These are phyloP conservation scores for Neostethus bicornis DNA, from an alignment of 2,797 vertebrate genomes.

Conservation along the genomic window DNA sequence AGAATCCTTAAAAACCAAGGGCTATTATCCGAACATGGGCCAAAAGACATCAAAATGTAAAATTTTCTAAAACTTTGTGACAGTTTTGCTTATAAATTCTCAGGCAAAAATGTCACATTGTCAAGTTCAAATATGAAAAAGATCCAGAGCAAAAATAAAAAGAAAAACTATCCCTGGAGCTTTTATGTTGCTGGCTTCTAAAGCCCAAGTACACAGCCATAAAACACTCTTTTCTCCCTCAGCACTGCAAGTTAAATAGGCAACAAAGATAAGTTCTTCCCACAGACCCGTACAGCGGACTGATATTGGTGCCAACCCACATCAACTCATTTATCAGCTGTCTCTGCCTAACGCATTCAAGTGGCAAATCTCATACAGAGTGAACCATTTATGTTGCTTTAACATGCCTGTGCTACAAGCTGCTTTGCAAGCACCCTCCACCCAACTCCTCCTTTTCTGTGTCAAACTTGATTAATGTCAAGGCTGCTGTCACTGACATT, in stretches of 20 bases:
- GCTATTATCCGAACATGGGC: too few relatives aligned
- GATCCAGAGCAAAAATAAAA: background rate
- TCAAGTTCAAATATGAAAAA: too few relatives aligned
- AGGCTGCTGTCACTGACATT: constrained; percentile 6
- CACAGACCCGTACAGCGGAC: background rate
- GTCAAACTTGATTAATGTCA: constrained; percentile 12
- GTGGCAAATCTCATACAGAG: background rate
- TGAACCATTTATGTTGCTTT: background rate
- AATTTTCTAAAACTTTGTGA: too few relatives aligned
- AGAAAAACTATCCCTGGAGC: background rate
- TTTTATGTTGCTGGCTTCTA: background rate
- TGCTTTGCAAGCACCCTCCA: background rate
- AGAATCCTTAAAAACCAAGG: too few relatives aligned
- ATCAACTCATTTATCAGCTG: background rate
- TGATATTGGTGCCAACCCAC: too few relatives aligned
- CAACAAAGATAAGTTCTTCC: background rate
- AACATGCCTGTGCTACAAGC: background rate
- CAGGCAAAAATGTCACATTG: too few relatives aligned
- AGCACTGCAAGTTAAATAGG: background rate
- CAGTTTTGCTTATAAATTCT: too few relatives aligned
- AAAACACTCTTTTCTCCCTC: too few relatives aligned
- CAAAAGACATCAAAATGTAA: too few relatives aligned
- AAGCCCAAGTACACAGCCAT: background rate
- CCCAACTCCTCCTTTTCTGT: background rate
- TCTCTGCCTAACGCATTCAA: background rate